phyloP scores from a whole-genome alignment of 2,888 invertebrate genomes.

The Megastigmus dorsalis region DNA sequence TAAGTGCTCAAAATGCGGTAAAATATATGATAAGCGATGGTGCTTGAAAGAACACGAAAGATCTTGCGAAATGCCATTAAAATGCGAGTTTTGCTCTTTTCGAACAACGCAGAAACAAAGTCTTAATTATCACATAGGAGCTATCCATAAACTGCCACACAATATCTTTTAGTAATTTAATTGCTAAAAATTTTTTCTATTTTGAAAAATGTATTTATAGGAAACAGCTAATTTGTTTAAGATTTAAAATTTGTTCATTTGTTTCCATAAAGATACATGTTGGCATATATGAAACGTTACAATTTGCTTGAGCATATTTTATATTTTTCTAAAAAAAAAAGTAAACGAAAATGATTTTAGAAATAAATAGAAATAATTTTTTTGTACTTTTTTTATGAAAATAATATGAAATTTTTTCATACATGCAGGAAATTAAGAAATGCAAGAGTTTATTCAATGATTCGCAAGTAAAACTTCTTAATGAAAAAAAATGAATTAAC shows the following conservation, averaged over 20 bases:
- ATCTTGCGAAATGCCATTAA: constrained; percentile 52
- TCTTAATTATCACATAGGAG: constrained; percentile 55
- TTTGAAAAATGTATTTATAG: constrained; percentile 17
- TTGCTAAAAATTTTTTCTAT: constrained; percentile 14
- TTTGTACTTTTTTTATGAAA: constrained; percentile 24
- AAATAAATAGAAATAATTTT: constrained; percentile 33
- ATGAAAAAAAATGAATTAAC: constrained; percentile 7
- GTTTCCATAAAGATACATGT: constrained; percentile 43
- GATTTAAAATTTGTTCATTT: constrained; percentile 38
- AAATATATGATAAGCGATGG: constrained; percentile 53
- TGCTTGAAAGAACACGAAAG: constrained; percentile 54
- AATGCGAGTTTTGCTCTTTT: constrained; percentile 53
- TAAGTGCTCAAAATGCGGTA: constrained; percentile 54
- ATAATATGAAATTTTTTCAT: constrained; percentile 20
- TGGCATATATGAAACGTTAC: constrained; percentile 49
- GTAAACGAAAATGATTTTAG: constrained; percentile 37
- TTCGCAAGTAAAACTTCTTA: constrained; percentile 7
- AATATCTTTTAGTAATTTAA: constrained; percentile 50
- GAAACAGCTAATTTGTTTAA: constrained; percentile 28
- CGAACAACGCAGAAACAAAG: constrained; percentile 54
- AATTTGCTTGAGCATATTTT: constrained; percentile 47
- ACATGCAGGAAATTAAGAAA: constrained; percentile 14
- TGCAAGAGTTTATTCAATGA: background rate
- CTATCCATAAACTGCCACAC: constrained; percentile 50
- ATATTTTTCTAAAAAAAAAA: constrained; percentile 54